These are phyloP conservation scores for Acanthis flammea DNA, from an alignment of 2,797 vertebrate species.

Conservation along the genomic window DNA sequence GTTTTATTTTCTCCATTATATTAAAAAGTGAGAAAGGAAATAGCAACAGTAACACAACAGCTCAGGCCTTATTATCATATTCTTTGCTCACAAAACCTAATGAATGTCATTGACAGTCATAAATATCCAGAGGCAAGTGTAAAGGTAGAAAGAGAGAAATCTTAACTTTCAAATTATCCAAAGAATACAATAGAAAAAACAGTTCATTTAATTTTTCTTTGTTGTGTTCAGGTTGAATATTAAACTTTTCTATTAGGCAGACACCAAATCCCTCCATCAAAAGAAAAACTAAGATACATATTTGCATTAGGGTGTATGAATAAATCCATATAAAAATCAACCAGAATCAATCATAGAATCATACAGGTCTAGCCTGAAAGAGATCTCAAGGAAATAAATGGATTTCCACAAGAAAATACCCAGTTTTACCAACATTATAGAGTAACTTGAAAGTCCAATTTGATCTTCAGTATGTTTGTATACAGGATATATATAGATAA, in stretches of 20 bases:
- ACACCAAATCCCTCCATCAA: neutral
- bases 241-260: neutral
- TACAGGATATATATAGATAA: neutral
- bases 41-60: neutral
- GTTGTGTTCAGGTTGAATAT: neutral
- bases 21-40: conserved; percentile 39
- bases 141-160: neutral
- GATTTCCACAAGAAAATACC: fast-evolving
- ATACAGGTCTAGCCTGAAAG: neutral
- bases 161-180: neutral
- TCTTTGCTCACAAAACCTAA: conserved; percentile 17
- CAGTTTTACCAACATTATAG: neutral
- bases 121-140: neutral
- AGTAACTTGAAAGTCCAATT: neutral
- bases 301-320: neutral
- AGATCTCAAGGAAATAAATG: neutral
- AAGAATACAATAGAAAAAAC: neutral
- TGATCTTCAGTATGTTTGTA: neutral
- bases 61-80: neutral
- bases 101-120: neutral
- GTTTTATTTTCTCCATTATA: neutral
- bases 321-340: neutral
- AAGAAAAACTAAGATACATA: neutral
- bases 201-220: neutral
- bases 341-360: neutral